Conservation (phyloP, 2,797 vertebrate genomes). For the Cossypha heuglini region DNA sequence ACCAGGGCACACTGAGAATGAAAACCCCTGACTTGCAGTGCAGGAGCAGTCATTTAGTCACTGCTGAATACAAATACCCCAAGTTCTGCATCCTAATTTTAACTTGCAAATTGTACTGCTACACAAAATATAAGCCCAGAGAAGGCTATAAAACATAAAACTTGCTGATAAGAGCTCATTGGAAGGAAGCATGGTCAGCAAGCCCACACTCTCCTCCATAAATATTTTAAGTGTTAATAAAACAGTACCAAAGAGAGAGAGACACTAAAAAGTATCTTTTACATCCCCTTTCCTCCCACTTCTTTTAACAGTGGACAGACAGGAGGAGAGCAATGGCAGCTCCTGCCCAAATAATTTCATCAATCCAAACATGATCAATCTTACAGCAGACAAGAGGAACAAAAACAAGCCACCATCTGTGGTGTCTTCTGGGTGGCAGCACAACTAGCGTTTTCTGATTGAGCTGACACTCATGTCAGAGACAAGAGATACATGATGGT, state of each 20-base stretch:
- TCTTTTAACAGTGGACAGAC: neutral
- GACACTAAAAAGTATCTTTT: neutral
- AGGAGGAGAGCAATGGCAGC: neutral
- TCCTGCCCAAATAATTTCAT: constrained; percentile 15
- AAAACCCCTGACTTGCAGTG: neutral
- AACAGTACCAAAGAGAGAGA: neutral
- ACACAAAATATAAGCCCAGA: neutral
- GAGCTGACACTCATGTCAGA: constrained; percentile 14
- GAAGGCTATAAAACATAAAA: neutral
- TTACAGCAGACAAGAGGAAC: constrained; percentile 24
- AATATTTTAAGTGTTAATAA: constrained; percentile 20
- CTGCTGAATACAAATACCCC: neutral
- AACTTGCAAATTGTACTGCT: neutral
- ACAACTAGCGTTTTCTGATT: neutral
- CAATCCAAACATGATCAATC: constrained; percentile 30
- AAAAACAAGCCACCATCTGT: constrained; percentile 36
- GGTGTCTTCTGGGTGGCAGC: neutral
- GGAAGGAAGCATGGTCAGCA: constrained; percentile 19
- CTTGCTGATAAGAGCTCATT: neutral
- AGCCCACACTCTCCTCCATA: neutral
- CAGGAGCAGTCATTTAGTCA: neutral
- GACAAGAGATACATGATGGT: neutral
- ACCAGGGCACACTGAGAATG: neutral
- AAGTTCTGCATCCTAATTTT: neutral
- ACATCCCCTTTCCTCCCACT: neutral